phyloP scores from a whole-genome alignment of 2,797 vertebrate genomes.

The Mycteria americana region DNA sequence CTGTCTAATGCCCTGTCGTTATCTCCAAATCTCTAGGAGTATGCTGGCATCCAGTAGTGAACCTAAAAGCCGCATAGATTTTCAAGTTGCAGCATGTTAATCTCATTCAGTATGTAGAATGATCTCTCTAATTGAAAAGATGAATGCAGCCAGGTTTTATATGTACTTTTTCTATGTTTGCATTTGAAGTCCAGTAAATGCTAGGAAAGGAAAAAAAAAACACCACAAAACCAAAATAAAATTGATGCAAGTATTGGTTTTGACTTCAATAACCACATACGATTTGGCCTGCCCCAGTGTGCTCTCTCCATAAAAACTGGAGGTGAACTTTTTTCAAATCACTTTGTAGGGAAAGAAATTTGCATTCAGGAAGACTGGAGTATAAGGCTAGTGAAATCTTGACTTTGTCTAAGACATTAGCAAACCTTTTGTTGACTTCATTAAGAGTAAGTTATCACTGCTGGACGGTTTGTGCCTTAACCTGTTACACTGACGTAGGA shows the following conservation, averaged over 20 bases:
- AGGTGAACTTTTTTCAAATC: neutral
- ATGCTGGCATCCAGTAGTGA: slow-evolving; percentile 29
- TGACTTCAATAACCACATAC: neutral
- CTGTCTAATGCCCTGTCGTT: slow-evolving; percentile 33
- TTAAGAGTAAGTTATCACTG: neutral
- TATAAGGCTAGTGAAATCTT: neutral
- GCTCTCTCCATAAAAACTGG: neutral
- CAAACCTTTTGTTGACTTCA: neutral
- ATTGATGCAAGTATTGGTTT: neutral
- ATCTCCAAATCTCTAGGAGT: slow-evolving; percentile 32
- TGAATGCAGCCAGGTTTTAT: neutral
- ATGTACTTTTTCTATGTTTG: neutral
- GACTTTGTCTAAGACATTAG: neutral
- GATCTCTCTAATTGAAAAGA: slow-evolving; percentile 29
- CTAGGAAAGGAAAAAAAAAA: neutral
- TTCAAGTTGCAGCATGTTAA: slow-evolving; percentile 52
- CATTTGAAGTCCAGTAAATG: neutral
- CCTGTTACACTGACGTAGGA: neutral
- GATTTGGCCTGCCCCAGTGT: neutral
- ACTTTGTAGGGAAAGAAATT: neutral
- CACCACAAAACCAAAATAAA: neutral
- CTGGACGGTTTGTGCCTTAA: neutral
- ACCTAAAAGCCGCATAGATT: slow-evolving; percentile 35
- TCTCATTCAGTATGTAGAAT: neutral
- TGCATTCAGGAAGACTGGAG: neutral